These are phyloP conservation scores for Aplochiton taeniatus DNA, from an alignment of 2,797 vertebrate species.

Conservation along the genomic window DNA sequence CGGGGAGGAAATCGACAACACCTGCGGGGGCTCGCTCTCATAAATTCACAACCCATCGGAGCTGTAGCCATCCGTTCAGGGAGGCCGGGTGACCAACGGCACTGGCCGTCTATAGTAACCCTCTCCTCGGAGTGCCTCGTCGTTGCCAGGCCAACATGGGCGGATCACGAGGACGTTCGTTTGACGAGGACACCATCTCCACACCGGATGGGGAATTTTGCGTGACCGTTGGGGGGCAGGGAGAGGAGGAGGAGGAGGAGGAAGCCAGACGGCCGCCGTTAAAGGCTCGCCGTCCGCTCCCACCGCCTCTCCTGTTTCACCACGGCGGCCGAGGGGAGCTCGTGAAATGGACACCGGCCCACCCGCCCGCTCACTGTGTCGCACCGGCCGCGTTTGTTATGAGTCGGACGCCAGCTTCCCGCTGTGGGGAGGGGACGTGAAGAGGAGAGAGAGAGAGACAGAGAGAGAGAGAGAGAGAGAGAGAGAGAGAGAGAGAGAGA, in stretches of 20 bases:
- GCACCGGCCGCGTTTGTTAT: slow-evolving; percentile 53
- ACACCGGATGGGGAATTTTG: no score
- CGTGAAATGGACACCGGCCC: slow-evolving; percentile 63
- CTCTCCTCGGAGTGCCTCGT: no score
- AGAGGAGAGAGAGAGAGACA: slow-evolving; percentile 1
- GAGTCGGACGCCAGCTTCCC: slow-evolving; percentile 49
- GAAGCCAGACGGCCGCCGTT: slow-evolving; percentile 59
- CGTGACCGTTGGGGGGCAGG: neutral
- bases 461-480: slow-evolving; percentile 21
- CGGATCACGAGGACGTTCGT: neutral
- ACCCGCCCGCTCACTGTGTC: slow-evolving; percentile 40
- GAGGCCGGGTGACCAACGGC: no score
- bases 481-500: slow-evolving; percentile 31
- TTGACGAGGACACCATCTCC: slow-evolving; percentile 11
- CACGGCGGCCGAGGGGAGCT: slow-evolving; percentile 60
- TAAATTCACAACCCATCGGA: no score
- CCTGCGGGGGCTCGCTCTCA: no score
- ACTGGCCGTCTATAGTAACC: no score
- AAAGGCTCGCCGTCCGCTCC: slow-evolving; percentile 52
- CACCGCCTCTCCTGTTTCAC: slow-evolving; percentile 66
- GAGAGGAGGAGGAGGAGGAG: slow-evolving; percentile 23
- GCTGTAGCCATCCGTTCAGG: no score
- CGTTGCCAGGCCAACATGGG: no score
- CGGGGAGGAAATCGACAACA: no score
- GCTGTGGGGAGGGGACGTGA: slow-evolving; percentile 23